These are phyloP conservation scores for Motacilla alba DNA, from an alignment of 2,113 vertebrate species.

Conservation along the genomic window DNA sequence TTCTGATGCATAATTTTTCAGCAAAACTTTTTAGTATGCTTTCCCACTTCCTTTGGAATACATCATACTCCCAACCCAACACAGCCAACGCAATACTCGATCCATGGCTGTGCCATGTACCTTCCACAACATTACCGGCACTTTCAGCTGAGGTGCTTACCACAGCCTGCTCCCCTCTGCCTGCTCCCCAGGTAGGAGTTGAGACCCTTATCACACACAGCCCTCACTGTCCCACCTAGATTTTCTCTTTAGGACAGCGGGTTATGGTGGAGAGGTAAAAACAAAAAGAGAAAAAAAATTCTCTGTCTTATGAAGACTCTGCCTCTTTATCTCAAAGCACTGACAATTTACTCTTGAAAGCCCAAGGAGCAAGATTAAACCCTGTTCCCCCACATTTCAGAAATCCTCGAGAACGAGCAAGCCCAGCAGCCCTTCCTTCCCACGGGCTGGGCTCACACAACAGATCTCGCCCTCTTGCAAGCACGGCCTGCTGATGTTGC, in stretches of 20 bases:
- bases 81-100: not conserved
- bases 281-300: too few relatives aligned
- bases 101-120: not conserved
- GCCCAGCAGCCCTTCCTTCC: not conserved
- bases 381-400: not conserved
- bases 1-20: not conserved
- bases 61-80: not conserved
- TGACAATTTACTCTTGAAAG: not conserved
- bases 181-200: not conserved
- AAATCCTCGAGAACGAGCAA: not conserved
- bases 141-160: not conserved
- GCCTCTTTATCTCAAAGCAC: not conserved
- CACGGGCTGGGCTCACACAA: not conserved
- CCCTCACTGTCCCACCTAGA: not conserved
- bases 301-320: not conserved
- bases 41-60: not conserved
- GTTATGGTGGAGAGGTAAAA: fast-evolving
- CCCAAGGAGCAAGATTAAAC: not conserved
- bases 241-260: not conserved
- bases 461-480: not conserved
- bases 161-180: not conserved
- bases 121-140: not conserved
- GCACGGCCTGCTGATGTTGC: not conserved
- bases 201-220: not conserved
- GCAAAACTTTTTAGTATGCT: not conserved